Conservation (phyloP, 2,888 invertebrate genomes). For the Protonemura montana region DNA sequence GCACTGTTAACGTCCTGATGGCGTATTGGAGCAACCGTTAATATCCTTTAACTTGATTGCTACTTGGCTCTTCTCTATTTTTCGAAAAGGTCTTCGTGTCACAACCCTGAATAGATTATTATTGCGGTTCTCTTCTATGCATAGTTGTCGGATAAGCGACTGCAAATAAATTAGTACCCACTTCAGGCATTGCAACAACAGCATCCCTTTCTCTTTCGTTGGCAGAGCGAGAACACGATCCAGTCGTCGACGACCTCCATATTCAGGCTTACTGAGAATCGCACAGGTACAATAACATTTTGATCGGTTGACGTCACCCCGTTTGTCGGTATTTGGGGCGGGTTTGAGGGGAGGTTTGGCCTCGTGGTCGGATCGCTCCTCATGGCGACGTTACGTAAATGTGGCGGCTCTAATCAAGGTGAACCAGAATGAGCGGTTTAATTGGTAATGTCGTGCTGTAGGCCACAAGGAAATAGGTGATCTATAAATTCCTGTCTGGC, state of each 20-base stretch:
- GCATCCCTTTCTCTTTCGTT: conserved; percentile 41
- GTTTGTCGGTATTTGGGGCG: background rate
- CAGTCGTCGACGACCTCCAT: background rate
- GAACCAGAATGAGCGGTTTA: background rate
- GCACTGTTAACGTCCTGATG: too few relatives aligned
- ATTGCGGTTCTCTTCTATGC: too few relatives aligned
- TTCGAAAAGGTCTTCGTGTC: background rate
- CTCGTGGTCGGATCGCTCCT: background rate
- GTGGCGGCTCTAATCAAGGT: background rate
- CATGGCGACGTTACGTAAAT: background rate
- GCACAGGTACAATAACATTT: conserved; percentile 1
- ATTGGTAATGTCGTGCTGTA: background rate
- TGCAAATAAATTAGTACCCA: too few relatives aligned
- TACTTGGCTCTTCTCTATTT: background rate
- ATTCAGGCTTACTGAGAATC: background rate
- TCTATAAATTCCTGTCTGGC: background rate
- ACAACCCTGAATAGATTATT: too few relatives aligned
- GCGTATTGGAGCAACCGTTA: too few relatives aligned
- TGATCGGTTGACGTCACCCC: background rate
- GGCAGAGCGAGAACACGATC: conserved; percentile 7
- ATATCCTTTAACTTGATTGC: background rate
- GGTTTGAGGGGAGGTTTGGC: conserved; percentile 1
- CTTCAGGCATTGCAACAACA: background rate
- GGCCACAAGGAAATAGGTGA: background rate
- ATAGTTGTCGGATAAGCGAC: too few relatives aligned